These are phyloP conservation scores for Microctonus hyperodae DNA, from an alignment of 2,888 invertebrate species.

Conservation along the genomic window DNA sequence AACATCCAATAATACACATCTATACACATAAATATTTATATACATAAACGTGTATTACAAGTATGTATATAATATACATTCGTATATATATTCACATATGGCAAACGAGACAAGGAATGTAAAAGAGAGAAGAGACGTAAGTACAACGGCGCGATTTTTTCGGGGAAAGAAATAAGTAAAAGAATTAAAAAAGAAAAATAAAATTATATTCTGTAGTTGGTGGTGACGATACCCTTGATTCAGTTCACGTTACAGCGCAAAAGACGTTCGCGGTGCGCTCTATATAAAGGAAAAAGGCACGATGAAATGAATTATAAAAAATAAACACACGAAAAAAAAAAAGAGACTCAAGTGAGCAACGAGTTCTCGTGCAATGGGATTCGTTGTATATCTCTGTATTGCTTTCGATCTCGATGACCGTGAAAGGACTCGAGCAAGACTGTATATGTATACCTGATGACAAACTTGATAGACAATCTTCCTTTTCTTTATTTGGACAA, in stretches of 20 bases:
- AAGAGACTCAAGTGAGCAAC: slow-evolving; percentile 13
- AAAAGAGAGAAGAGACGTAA: slow-evolving; percentile 6
- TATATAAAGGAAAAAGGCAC: slow-evolving; percentile 12
- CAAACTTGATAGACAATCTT: background rate
- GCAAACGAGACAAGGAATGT: slow-evolving; percentile 14
- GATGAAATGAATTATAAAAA: background rate
- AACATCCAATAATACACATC: slow-evolving; percentile 34
- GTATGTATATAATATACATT: too few relatives aligned
- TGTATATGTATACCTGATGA: slow-evolving; percentile 1
- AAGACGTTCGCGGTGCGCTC: slow-evolving; percentile 1
- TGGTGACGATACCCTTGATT: background rate
- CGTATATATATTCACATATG: slow-evolving; percentile 15
- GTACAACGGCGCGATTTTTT: slow-evolving; percentile 21
- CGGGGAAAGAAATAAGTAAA: slow-evolving; percentile 28
- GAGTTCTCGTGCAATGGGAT: slow-evolving; percentile 9
- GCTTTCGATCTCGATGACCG: slow-evolving; percentile 20
- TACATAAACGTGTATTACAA: background rate
- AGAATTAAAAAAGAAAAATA: background rate
- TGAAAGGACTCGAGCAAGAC: slow-evolving; percentile 1
- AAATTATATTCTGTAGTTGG: background rate
- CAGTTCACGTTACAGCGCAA: background rate
- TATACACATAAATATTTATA: slow-evolving; percentile 27
- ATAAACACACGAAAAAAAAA: background rate
- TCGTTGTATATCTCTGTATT: background rate
- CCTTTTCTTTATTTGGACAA: slow-evolving; percentile 3